Percentiles rank a stretch among this genome's conserved stretches.
Conservation (phyloP, 2,113 vertebrate species). For the Herpetotheres cachinnans region DNA sequence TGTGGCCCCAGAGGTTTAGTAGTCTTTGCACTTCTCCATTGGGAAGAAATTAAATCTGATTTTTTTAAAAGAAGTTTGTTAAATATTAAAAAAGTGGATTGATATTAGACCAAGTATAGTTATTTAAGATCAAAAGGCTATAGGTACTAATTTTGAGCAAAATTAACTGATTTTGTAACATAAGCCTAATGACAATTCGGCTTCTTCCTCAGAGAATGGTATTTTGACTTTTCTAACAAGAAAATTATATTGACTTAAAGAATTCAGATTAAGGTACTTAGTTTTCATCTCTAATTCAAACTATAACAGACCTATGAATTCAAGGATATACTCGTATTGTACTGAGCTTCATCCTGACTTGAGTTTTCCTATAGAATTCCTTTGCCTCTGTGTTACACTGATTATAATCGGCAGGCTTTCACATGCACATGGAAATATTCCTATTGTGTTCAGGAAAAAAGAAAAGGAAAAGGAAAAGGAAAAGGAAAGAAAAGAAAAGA, state of each 20-base stretch:
- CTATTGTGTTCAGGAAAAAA: neutral
- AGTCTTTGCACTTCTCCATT: neutral
- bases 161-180: neutral
- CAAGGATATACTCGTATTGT: neutral
- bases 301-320: neutral
- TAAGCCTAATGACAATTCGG: neutral
- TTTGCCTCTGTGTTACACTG: neutral
- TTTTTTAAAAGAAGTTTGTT: neutral
- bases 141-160: neutral
- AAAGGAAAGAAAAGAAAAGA: neutral
- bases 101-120: neutral
- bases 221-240: neutral
- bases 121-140: neutral
- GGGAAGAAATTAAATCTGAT: neutral
- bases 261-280: neutral
- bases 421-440: neutral
- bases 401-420: neutral
- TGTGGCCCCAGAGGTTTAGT: too few species aligned
- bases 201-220: neutral
- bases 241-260: neutral
- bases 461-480: neutral
- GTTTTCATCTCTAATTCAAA: neutral
- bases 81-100: neutral
- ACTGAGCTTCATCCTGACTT: neutral
- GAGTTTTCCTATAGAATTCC: neutral